A percentile compares a stretch with the other conserved stretches of the same genome.
Evolutionary conservation across 2,797 vertebrate genomes (phyloP).

Genomic region (Sciurus carolinensis): DNA sequence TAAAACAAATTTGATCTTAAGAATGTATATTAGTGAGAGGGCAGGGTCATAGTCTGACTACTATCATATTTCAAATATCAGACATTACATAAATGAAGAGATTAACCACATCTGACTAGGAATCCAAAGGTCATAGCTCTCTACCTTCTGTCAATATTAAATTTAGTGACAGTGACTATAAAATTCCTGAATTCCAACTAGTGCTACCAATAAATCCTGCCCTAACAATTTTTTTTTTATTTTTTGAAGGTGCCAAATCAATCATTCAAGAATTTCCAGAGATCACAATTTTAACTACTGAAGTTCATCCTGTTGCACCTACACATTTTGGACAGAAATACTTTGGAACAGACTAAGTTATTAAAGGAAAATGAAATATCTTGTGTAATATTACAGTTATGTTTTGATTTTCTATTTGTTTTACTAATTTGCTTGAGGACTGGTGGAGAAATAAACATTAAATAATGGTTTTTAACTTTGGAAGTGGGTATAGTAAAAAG

Average conservation of each 20-base stretch:
- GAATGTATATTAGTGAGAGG: conserved; percentile 60
- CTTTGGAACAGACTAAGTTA: conserved; percentile 95
- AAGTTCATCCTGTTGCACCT: conserved; percentile 97
- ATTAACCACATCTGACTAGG: conserved; percentile 42
- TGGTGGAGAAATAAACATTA: conserved; percentile 57
- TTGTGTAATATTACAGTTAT: conserved; percentile 74
- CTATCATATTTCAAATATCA: conserved; percentile 62
- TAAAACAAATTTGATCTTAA: conserved; percentile 69
- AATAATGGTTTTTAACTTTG: conserved; percentile 76
- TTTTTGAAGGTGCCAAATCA: conserved; percentile 95
- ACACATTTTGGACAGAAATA: conserved; percentile 99
- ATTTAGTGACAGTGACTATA: conserved; percentile 31
- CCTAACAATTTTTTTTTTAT: conserved; percentile 70
- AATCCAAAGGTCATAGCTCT: conserved; percentile 50
- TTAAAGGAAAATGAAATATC: conserved; percentile 75
- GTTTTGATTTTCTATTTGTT: conserved; percentile 81
- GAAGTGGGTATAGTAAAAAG: conserved; percentile 63
- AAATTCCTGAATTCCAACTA: conserved; percentile 64
- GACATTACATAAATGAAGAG: not conserved
- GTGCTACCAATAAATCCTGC: conserved; percentile 8
- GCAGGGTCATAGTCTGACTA: not conserved
- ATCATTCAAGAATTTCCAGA: conserved; percentile 99
- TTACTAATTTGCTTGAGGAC: conserved; percentile 79
- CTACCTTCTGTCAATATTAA: conserved; percentile 38
- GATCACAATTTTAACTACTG: conserved; percentile 98